Evolutionary conservation across 2,797 vertebrate genomes (phyloP), one percentile per base, ranked within the genome.

Genomic region (Nothura maculosa): DNA sequence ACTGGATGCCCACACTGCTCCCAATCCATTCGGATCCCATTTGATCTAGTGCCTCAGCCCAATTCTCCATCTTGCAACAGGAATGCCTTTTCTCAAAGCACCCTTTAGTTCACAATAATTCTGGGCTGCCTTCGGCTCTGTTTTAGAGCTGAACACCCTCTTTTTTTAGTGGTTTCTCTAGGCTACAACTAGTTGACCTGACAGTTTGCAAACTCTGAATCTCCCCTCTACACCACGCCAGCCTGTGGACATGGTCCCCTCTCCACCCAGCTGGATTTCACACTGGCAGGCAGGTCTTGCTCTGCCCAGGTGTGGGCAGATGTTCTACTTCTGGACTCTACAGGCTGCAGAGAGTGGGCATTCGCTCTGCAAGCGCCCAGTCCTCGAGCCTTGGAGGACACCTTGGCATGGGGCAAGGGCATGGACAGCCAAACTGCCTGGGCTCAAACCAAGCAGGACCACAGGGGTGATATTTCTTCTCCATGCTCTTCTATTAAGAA

Each of bases 71-170:
- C 32, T 52, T 20, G 32, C 47, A 27, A 3, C 52, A 30, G 28
- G 52, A 54, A 54, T 30, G 52, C 52, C 52, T 54, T 54, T 54
- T 54, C 28, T 30, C 16, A 28, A 54, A 54, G 16, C 11, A 17
- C 30, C 5, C 1, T 30, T 52, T 28, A 18, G 40, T 57, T 52
- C 20, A 30, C 50, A 60, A 20, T 38, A 19, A 34, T 19, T 14
- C 16, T 38, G 47, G 32, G 32, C 34, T 7, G 32, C 34, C 30
- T 0, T 0, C 9, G 0, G 38, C 62, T 16, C 74, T 0, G 0
- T 4, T 3, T 25, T 36, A 38, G 52, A 55, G 24, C 60, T 40
- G 27, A 4, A 10, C 43, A 28, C 40, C 25, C 4, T 11, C 2
- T 5, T 16, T 48, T 48, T 48, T 38, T 50, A 38, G 10, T 38